Evolutionary conservation across 2,888 invertebrate genomes (phyloP).

Genomic region (Muscina levida): DNA sequence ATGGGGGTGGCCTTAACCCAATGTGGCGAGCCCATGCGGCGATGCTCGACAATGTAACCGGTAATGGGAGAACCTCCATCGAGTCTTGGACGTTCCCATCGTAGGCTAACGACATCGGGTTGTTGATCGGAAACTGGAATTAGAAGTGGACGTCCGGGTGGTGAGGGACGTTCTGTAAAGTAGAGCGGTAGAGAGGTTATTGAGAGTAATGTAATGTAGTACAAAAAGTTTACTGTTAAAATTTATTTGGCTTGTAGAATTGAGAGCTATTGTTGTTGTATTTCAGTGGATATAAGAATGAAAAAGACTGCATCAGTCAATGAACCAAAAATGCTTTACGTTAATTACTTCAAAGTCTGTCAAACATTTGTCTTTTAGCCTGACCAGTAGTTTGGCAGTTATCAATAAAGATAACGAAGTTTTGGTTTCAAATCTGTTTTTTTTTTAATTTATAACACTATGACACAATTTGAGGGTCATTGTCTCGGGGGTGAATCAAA

Average conservation of each 20-base stretch:
- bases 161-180: slow-evolving; percentile 85
- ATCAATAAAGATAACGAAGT: no score
- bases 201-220: background rate
- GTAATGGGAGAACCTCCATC: slow-evolving; percentile 94
- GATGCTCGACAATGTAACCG: slow-evolving; percentile 90
- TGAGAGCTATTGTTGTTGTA: background rate
- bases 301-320: no score
- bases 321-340: no score
- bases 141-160: slow-evolving; percentile 91
- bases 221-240: slow-evolving; percentile 7
- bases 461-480: no score
- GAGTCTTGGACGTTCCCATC: slow-evolving; percentile 89
- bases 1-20: slow-evolving; percentile 91
- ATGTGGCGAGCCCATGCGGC: slow-evolving; percentile 87
- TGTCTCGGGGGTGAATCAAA: no score
- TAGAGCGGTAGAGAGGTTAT: background rate
- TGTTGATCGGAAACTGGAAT: slow-evolving; percentile 87
- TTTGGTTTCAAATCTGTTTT: no score
- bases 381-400: no score
- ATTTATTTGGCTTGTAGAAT: background rate
- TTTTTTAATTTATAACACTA: no score
- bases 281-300: no score
- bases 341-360: no score
- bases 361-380: no score
- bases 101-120: slow-evolving; percentile 90